phyloP scores from a whole-genome alignment of 2,888 invertebrate genomes.

The Epirrita christyi region DNA sequence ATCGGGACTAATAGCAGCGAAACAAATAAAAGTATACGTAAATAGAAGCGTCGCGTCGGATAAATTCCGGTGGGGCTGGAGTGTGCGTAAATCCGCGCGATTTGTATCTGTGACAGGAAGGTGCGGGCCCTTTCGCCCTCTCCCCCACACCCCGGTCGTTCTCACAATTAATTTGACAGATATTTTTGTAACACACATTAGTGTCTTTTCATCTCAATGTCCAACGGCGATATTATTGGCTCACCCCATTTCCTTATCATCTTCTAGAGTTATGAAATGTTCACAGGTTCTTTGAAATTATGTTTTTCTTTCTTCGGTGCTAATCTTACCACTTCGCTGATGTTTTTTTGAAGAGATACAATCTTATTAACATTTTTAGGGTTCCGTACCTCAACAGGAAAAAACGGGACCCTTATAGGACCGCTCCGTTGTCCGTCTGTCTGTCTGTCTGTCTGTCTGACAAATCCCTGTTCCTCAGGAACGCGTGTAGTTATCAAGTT shows the following conservation, averaged over 20 bases:
- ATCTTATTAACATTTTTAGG: conserved; percentile 9
- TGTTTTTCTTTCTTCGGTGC: conserved; percentile 33
- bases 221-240: conserved; percentile 20
- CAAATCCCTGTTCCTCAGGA: too few species aligned
- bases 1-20: conserved; percentile 83
- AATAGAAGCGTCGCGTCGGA: conserved; percentile 80
- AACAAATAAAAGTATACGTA: conserved; percentile 85
- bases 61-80: conserved; percentile 83
- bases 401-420: too few species aligned
- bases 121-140: conserved; percentile 54
- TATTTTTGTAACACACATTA: conserved; percentile 55
- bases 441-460: too few species aligned
- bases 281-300: conserved; percentile 33
- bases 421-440: too few species aligned
- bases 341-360: conserved; percentile 4
- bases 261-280: conserved; percentile 21
- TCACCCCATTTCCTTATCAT: conserved; percentile 31
- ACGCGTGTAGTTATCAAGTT: too few species aligned
- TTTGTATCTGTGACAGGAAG: conserved; percentile 84
- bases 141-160: conserved; percentile 46
- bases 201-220: conserved; percentile 38
- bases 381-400: too few species aligned
- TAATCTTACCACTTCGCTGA: conserved; percentile 14
- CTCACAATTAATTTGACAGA: conserved; percentile 77
- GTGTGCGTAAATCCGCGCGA: conserved; percentile 84